A percentile compares a stretch with the other conserved stretches of the same genome.
Evolutionary conservation across 2,888 invertebrate species (phyloP).

Genomic region (Harmothoe impar): DNA sequence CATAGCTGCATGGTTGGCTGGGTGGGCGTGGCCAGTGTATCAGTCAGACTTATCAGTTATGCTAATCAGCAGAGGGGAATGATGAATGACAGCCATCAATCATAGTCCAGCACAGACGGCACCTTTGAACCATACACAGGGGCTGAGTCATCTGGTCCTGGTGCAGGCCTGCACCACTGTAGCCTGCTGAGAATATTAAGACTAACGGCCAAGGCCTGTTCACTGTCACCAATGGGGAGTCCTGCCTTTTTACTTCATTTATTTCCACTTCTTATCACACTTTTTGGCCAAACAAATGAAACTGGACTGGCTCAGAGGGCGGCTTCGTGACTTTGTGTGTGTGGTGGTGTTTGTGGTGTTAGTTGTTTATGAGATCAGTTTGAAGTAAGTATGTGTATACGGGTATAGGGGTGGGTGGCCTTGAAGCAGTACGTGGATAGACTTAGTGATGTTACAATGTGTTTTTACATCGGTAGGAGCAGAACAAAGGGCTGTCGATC

Average conservation of each 20-base stretch:
- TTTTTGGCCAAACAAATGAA: conserved; percentile 21
- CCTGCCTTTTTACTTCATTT: neutral
- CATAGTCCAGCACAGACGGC: conserved; percentile 49
- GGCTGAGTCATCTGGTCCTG: conserved; percentile 50
- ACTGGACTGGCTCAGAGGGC: conserved; percentile 32
- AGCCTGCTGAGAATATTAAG: conserved; percentile 55
- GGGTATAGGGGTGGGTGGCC: neutral
- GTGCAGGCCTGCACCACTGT: conserved; percentile 8
- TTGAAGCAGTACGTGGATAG: too few species aligned
- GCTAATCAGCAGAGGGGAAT: conserved; percentile 50
- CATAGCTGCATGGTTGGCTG: conserved; percentile 19
- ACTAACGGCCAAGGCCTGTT: conserved; percentile 53
- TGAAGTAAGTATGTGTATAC: neutral
- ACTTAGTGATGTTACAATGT: too few species aligned
- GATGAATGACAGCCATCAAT: conserved; percentile 63
- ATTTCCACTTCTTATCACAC: conserved; percentile 7
- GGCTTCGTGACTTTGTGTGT: conserved; percentile 2
- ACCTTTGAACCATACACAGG: conserved; percentile 54
- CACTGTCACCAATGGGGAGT: conserved; percentile 34
- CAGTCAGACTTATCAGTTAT: conserved; percentile 56
- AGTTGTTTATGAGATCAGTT: neutral
- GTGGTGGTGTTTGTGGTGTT: neutral
- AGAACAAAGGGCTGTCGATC: too few species aligned
- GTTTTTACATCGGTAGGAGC: too few species aligned
- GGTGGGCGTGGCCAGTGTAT: conserved; percentile 40